Base-by-base conservation (phyloP, 1,140 invertebrate genomes). In the Centruroides sculpturatus region DNA sequence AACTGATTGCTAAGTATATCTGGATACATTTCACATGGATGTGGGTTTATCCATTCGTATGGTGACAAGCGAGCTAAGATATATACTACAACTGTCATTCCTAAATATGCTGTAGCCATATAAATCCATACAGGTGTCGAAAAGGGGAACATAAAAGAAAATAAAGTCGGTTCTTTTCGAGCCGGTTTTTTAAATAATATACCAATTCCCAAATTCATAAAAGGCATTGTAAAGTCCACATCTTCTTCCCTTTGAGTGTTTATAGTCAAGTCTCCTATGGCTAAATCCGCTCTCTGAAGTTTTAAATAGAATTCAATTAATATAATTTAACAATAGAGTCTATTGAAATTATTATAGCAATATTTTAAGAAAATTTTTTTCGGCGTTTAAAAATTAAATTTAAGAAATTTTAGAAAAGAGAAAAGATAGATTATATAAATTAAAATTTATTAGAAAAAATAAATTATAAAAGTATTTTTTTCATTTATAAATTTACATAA, bases 201-300 rank as follows among this genome's bases (percentile, higher is more conserved):
- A 4, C 58, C 60, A 9, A 68, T 68, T 9, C 83, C 90, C 58
- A 93, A 78, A 74, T 92, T 90, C 89, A 95, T 93, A 71, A 93
- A 95, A 0, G 92, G 92, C 81, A 91, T 91, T 12, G 90, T 93
- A 71, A 95, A 95, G 73, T 94, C 91, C 4, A 95, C 89, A 5
- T 85, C 89, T 75, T 87, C 82, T 66, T 89, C 82, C 35, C 92
- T 74, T 69, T 91, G 87, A 70, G 90, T 91, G 3, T 89, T 95
- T 63, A 96, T 95, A 6, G 92, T 94, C 10, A 96, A 78, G 78
- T 94, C 92, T 1, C 87, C 90, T 59, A 95, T 88, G 3, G 90
- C 91, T 47, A 95, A 72, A 76, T 96, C 92, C 6, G 90, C 91
- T 71, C 85, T 84, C 76, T 81, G 57, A 23, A 69, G 47, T 47